phyloP scores from a whole-genome alignment of 1,140 invertebrate species.

The Bombus impatiens region DNA sequence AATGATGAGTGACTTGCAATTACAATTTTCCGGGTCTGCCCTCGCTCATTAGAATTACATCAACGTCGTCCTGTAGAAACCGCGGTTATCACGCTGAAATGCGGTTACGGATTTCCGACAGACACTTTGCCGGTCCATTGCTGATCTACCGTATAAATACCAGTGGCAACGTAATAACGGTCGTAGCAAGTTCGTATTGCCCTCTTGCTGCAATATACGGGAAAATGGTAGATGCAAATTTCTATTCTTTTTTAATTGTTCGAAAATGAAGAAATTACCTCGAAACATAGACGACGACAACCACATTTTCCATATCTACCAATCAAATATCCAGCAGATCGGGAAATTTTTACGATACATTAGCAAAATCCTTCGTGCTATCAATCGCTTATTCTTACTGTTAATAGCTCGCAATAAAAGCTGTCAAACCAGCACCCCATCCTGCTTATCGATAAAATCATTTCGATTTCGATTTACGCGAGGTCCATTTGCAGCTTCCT shows the following conservation, averaged over 20 bases:
- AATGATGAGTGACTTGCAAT: slow-evolving; percentile 55
- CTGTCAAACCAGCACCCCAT: background rate
- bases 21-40: slow-evolving; percentile 37
- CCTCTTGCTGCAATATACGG: too few species aligned
- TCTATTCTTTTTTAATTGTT: too few species aligned
- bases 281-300: too few species aligned
- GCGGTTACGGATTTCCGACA: slow-evolving; percentile 60
- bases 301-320: too few species aligned
- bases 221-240: too few species aligned
- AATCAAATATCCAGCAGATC: too few species aligned
- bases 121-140: slow-evolving; percentile 40
- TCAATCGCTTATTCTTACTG: background rate
- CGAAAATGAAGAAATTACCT: too few species aligned
- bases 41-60: slow-evolving; percentile 68
- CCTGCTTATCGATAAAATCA: background rate
- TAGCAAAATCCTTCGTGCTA: background rate
- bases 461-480: background rate
- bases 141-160: slow-evolving; percentile 28
- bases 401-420: too few species aligned
- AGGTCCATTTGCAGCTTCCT: background rate
- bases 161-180: too few species aligned
- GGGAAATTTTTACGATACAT: too few species aligned
- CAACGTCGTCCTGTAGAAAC: slow-evolving; percentile 55
- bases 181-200: too few species aligned
- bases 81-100: slow-evolving; percentile 52